Evolutionary conservation across 2,888 invertebrate genomes (phyloP).

Genomic region (Augiades crinisus): DNA sequence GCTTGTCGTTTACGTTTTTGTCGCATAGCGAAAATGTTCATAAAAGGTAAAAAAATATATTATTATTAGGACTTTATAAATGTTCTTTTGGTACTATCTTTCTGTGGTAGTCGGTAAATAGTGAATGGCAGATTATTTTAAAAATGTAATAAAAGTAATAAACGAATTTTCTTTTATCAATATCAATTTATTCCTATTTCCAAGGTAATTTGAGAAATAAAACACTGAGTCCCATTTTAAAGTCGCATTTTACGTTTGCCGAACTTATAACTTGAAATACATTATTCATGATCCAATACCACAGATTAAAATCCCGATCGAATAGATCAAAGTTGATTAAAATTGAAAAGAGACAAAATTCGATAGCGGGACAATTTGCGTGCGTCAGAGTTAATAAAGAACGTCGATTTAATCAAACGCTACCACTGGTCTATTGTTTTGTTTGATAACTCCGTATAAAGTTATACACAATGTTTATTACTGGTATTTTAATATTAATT

Average conservation of each 20-base stretch:
- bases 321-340: constrained; percentile 25
- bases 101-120: too few species aligned
- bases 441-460: constrained; percentile 16
- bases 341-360: constrained; percentile 24
- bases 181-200: too few species aligned
- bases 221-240: neutral
- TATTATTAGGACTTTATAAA: too few species aligned
- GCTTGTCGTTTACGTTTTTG: too few species aligned
- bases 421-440: constrained; percentile 13
- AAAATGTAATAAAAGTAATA: too few species aligned
- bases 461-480: too few species aligned
- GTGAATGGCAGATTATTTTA: too few species aligned
- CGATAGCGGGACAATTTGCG: constrained; percentile 18
- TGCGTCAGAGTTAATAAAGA: constrained; percentile 22
- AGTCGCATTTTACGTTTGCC: constrained; percentile 5
- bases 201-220: neutral
- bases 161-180: too few species aligned
- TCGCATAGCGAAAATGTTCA: too few species aligned
- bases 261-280: constrained; percentile 18
- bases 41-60: too few species aligned
- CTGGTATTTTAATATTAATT: too few species aligned
- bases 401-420: constrained; percentile 15
- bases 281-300: constrained; percentile 24
- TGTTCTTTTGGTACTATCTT: too few species aligned
- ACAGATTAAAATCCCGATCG: constrained; percentile 23